A percentile compares a stretch with the other conserved stretches of the same genome.
Evolutionary conservation across 2,797 vertebrate species (phyloP).

Genomic region (Staurois parvus): DNA sequence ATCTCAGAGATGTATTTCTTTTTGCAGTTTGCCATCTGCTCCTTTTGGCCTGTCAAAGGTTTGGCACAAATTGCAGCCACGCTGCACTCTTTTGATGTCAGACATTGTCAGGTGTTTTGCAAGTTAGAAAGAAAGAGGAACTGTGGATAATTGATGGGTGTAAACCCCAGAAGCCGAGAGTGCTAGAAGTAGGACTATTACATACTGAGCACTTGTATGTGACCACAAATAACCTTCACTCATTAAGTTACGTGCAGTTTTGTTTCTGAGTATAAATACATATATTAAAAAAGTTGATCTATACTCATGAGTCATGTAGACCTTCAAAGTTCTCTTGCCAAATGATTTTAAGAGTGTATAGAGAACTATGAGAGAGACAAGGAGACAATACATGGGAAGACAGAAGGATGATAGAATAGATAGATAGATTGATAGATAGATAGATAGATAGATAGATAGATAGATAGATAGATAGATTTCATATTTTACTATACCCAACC

Average conservation of each 20-base stretch:
- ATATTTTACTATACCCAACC: too few species aligned
- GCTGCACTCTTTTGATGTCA: constrained; percentile 47
- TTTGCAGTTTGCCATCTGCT: constrained; percentile 48
- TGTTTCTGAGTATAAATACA: neutral
- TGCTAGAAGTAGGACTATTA: neutral
- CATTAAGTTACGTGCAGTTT: neutral
- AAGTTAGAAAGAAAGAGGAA: neutral
- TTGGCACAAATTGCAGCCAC: constrained; percentile 38
- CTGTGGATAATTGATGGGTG: constrained; percentile 45
- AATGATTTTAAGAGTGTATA: neutral
- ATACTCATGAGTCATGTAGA: neutral
- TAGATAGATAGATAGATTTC: too few species aligned
- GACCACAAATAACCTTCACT: neutral
- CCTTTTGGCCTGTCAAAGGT: constrained; percentile 41
- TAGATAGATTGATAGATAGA: too few species aligned
- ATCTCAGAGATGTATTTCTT: constrained; percentile 11
- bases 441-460: too few species aligned
- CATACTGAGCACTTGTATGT: neutral
- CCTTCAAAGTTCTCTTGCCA: neutral
- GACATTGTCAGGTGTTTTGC: constrained; percentile 37
- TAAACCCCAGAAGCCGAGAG: constrained; percentile 8
- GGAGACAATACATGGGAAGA: neutral
- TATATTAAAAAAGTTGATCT: neutral
- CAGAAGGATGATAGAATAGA: neutral
- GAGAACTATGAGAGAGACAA: neutral